phyloP scores from a whole-genome alignment of 2,797 vertebrate species.

The Melanotaenia trifasciata region DNA sequence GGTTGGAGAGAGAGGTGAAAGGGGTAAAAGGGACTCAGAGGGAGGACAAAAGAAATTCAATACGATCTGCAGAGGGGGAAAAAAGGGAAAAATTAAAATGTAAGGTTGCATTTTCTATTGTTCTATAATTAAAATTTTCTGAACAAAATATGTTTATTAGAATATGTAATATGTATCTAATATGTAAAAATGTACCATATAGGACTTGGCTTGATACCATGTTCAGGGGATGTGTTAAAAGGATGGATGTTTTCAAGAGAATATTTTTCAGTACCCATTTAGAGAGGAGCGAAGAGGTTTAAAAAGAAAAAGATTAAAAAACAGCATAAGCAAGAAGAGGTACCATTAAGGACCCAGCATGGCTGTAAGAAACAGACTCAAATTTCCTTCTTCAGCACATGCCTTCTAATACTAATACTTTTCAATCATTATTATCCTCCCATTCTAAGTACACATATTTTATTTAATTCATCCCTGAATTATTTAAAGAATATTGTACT shows the following conservation, averaged over 20 bases:
- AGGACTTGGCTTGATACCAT: neutral
- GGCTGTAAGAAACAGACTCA: neutral
- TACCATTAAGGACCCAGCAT: neutral
- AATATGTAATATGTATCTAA: neutral
- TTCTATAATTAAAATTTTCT: neutral
- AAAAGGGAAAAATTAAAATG: constrained; percentile 8
- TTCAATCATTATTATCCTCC: too few species aligned
- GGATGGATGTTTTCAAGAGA: neutral
- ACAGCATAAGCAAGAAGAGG: neutral
- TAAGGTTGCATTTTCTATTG: neutral
- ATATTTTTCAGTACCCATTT: neutral
- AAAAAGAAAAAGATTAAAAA: neutral
- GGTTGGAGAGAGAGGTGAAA: constrained; percentile 22
- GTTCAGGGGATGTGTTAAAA: neutral
- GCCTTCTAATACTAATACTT: too few species aligned
- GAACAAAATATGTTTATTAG: neutral
- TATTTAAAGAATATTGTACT: neutral
- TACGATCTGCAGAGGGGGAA: constrained; percentile 12
- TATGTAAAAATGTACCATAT: neutral
- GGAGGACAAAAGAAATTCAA: constrained; percentile 26
- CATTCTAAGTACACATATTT: neutral
- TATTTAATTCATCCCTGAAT: neutral
- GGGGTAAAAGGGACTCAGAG: constrained; percentile 35
- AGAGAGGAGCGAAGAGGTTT: neutral
- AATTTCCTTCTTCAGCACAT: neutral